A percentile compares a stretch with the other conserved stretches of the same genome.
phyloP scores from a whole-genome alignment of 1,140 invertebrate genomes.

The Mactra quadrangularis region DNA sequence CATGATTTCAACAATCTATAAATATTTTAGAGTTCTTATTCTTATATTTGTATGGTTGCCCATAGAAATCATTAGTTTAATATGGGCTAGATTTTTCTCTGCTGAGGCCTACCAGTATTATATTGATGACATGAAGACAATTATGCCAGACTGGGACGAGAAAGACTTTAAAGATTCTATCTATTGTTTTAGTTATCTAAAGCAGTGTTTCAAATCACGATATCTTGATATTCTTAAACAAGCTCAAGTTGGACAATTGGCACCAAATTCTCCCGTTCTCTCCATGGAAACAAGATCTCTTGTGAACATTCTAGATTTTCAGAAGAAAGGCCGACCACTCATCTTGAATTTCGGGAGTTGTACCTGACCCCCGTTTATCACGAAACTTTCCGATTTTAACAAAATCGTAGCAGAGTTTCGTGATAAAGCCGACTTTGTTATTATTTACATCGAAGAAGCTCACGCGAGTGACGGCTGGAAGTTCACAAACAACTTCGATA shows the following conservation, averaged over 20 bases:
- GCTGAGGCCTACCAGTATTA: not conserved
- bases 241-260: conserved; percentile 5
- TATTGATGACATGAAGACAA: not conserved
- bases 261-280: conserved; percentile 37
- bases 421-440: conserved; percentile 68
- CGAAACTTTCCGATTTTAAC: conserved; percentile 64
- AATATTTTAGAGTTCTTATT: no score
- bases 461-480: conserved; percentile 71
- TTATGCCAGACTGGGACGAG: conserved; percentile 1
- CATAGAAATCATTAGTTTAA: not conserved
- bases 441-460: conserved; percentile 72
- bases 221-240: conserved; percentile 4
- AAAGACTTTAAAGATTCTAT: conserved; percentile 3
- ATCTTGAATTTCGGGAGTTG: no score
- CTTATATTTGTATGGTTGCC: conserved; percentile 32
- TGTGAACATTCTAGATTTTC: conserved; percentile 60
- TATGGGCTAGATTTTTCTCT: conserved; percentile 13
- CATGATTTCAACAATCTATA: no score
- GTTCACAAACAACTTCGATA: conserved; percentile 52
- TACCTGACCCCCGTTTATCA: conserved; percentile 77
- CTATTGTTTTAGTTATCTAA: conserved; percentile 20
- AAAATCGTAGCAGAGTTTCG: conserved; percentile 63
- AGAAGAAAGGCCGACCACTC: conserved; percentile 63
- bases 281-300: not conserved
- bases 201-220: conserved; percentile 18